Base-by-base conservation (phyloP, 2,888 invertebrate species). In the Drosophila paramelanica region DNA sequence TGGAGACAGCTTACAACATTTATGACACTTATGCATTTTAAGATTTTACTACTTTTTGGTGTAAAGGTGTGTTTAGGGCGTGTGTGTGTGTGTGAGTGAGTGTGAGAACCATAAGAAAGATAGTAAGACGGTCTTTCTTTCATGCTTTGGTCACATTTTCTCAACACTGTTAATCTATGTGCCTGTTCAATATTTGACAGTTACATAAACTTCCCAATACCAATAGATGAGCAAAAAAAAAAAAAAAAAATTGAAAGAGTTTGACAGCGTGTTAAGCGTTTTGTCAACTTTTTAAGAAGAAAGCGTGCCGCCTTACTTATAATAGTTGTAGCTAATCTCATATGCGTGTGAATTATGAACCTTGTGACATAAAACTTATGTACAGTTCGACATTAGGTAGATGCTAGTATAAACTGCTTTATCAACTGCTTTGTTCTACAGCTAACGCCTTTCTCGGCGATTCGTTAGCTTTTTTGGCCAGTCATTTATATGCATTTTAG, bases 1-100 rank as follows among this genome's bases (percentile, higher is more conserved):
- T 11, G 20, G 13, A 42, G 36, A 39, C 65, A 61, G 74, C 83
- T 82, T 80, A 80, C 80, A 80, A 82, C 83, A 80, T 82, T 80
- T 67, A 75, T 75, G 74, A 73, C 66, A 74, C 70, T 58, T 69
- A 70, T 66, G 70, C 66, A 42, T n/a, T 62, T 74, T 61, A 59
- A 46, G 38, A 47, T 75, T 45, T 53, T 45, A 69, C 43, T 64
- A 50, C 67, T 52, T 52, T 14, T 38, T 46, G 46, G 38, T 14
- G n/a, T 60, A 41, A 14, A 42, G 39, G 41, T 61, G 52, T 50
- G 17, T 25, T 42, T 57, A 23, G 47, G 50, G 14, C 31, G 51
- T 43, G 14, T 51, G 38, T 55, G 25, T 47, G 39, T 62, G 51
- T 67, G 46, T 51, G 41, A 39, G 52, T 20, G 39, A 10, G 17